phyloP scores from a whole-genome alignment of 2,113 vertebrate species.

The Eupsittula cactorum region DNA sequence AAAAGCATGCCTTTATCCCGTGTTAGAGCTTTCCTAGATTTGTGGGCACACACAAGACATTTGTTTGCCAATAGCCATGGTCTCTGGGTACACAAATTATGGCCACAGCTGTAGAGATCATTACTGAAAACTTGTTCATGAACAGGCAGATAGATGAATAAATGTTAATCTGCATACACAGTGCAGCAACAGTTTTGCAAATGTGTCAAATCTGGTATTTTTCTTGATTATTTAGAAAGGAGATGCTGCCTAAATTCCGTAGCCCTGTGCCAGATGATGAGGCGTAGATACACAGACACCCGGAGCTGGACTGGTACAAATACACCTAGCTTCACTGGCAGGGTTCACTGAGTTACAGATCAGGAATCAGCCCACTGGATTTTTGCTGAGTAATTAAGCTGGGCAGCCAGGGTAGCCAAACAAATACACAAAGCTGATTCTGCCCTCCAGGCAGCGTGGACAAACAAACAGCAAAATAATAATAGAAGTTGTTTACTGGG shows the following conservation, averaged over 20 bases:
- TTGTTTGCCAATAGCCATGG: background rate
- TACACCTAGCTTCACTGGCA: background rate
- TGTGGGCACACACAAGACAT: background rate
- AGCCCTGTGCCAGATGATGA: background rate
- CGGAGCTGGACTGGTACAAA: background rate
- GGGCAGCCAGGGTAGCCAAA: background rate
- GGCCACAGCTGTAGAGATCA: background rate
- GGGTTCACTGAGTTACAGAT: background rate
- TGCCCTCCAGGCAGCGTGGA: background rate
- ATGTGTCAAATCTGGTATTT: background rate
- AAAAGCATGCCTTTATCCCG: background rate
- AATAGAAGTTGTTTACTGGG: background rate
- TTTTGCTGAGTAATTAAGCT: slow-evolving; percentile 2
- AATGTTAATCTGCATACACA: background rate
- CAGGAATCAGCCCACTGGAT: background rate
- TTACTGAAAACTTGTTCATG: background rate
- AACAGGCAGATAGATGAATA: background rate
- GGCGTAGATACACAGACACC: background rate
- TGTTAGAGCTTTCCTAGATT: background rate
- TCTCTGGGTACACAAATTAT: background rate
- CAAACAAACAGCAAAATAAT: background rate
- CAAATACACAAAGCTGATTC: background rate
- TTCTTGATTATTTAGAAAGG: background rate
- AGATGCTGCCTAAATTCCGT: background rate
- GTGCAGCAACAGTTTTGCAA: background rate